Conservation (phyloP, 2,888 invertebrate genomes). For the Noctua comes region DNA sequence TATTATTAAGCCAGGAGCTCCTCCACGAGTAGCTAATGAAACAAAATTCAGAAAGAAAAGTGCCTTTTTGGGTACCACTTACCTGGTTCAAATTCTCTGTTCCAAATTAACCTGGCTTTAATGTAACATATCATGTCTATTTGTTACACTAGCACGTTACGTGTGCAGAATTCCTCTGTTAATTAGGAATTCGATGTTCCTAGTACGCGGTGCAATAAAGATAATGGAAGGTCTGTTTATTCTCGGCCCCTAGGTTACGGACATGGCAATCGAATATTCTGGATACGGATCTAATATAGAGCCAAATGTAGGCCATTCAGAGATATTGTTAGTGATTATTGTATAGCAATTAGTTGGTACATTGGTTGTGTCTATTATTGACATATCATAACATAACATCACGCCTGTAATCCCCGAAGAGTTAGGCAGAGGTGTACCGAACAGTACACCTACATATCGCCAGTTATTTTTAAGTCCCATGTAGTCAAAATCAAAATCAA, state of each 20-base stretch:
- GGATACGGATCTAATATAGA: constrained; percentile 44
- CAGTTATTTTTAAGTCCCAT: no score
- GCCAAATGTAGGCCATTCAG: constrained; percentile 7
- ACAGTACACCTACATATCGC: no score
- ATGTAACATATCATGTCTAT: not conserved
- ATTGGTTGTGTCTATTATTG: not conserved
- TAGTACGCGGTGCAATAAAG: constrained; percentile 69
- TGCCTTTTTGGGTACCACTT: not conserved
- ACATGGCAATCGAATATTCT: constrained; percentile 42
- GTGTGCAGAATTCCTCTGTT: constrained; percentile 67
- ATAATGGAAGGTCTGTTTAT: constrained; percentile 68
- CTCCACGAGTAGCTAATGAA: not conserved
- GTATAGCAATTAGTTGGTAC: constrained; percentile 28
- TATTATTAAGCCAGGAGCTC: not conserved
- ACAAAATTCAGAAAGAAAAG: not conserved
- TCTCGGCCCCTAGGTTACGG: constrained; percentile 19
- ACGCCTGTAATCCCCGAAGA: no score
- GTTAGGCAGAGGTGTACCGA: no score
- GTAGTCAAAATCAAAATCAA: no score
- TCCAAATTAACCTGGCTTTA: not conserved
- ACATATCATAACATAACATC: no score
- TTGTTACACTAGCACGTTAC: constrained; percentile 45
- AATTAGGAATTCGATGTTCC: constrained; percentile 73
- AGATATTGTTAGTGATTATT: constrained; percentile 29
- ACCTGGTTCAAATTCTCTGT: not conserved